Evolutionary conservation across 2,113 vertebrate species (phyloP).

Genomic region (Taurulus bubalis): DNA sequence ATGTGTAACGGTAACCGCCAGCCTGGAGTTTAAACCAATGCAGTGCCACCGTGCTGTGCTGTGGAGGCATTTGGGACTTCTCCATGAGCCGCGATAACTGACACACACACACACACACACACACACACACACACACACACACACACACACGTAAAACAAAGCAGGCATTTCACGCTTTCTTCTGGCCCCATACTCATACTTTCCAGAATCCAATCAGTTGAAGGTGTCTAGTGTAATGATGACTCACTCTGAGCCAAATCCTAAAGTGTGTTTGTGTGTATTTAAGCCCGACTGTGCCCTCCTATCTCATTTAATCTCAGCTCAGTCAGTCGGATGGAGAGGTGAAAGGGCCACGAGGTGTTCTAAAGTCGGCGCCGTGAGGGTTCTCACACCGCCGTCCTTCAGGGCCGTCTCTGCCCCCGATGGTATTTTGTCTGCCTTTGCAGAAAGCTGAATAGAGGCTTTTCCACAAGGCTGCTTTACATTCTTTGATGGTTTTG

Average conservation of each 20-base stretch:
- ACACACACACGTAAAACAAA: no score
- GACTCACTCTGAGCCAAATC: constrained; percentile 40
- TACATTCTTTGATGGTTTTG: constrained; percentile 61
- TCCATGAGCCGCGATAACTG: not conserved
- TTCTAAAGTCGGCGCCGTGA: constrained; percentile 32
- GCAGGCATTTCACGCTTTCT: constrained; percentile 21
- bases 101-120: constrained; percentile 10
- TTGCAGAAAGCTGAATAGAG: constrained; percentile 44
- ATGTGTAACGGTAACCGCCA: constrained; percentile 19
- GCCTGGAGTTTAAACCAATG: constrained; percentile 31
- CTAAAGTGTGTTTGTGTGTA: constrained; percentile 12
- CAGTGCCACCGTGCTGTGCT: constrained; percentile 8
- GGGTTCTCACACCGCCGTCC: constrained; percentile 13
- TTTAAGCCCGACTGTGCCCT: constrained; percentile 2
- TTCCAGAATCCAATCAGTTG: constrained; percentile 33
- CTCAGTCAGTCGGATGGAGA: constrained; percentile 20
- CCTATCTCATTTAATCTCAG: constrained; percentile 13
- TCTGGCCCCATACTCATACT: not conserved
- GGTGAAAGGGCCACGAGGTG: constrained; percentile 37
- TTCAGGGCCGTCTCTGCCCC: constrained; percentile 44
- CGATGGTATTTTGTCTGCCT: constrained; percentile 43
- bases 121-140: constrained; percentile 8
- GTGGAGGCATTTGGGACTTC: constrained; percentile 8
- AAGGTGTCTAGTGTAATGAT: constrained; percentile 44
- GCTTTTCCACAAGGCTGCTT: constrained; percentile 48